phyloP scores from a whole-genome alignment of 35 echinoderm and acorn worm species.

The Acanthaster planci region DNA sequence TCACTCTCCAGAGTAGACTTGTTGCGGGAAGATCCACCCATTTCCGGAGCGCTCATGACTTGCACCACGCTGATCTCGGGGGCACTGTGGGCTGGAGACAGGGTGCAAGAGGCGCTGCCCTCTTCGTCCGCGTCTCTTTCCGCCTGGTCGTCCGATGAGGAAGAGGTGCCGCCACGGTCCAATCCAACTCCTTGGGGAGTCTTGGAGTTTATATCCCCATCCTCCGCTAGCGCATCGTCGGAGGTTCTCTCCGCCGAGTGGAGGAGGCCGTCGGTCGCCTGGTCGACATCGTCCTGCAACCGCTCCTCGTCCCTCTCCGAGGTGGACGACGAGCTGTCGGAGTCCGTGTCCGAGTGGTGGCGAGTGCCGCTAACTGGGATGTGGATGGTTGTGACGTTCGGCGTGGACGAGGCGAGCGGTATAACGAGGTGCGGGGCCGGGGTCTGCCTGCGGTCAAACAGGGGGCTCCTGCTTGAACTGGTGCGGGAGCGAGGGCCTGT shows the following conservation, averaged over 20 bases:
- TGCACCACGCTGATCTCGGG: neutral
- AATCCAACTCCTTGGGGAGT: too few species aligned
- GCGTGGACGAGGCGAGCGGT: neutral
- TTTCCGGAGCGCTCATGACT: neutral
- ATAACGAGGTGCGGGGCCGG: neutral
- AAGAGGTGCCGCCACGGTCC: too few species aligned
- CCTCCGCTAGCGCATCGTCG: neutral
- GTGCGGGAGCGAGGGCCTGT: neutral
- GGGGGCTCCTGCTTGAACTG: neutral
- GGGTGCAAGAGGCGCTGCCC: neutral
- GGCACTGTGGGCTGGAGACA: neutral
- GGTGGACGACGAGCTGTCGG: neutral
- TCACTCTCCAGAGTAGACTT: conserved; percentile 5
- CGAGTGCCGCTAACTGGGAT: neutral
- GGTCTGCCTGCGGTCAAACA: neutral
- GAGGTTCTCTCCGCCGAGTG: neutral
- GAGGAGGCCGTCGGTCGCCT: neutral
- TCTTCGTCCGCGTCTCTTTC: neutral
- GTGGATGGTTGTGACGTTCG: conserved; percentile 10
- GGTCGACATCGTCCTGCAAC: neutral
- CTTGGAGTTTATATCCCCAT: neutral
- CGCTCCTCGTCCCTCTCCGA: neutral
- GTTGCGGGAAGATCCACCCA: neutral
- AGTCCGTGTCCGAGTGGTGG: conserved; percentile 2
- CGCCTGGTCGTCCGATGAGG: neutral